These are phyloP conservation scores for Rhagoletis zephyria DNA, from an alignment of 1,140 invertebrate species.

Conservation along the genomic window DNA sequence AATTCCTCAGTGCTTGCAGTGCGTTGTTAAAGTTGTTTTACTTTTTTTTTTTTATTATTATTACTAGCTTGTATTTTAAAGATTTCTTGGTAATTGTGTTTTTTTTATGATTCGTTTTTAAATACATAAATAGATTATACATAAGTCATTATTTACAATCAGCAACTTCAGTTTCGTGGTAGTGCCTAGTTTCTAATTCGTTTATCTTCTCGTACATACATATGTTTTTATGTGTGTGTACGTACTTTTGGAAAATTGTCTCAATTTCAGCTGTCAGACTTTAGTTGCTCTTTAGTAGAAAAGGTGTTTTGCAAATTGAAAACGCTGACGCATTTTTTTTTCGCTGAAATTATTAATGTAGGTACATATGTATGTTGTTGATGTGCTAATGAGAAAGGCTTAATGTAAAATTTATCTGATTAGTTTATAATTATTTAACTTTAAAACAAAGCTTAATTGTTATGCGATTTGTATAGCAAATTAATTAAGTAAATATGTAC, in stretches of 20 bases:
- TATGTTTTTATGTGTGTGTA: not conserved
- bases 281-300: conserved; percentile 43
- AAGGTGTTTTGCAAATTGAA: conserved; percentile 8
- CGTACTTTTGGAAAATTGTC: conserved; percentile 19
- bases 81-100: conserved; percentile 28
- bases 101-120: conserved; percentile 64
- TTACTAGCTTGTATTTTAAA: conserved; percentile 18
- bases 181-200: conserved; percentile 26
- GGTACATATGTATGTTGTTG: no score
- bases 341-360: not conserved
- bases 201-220: not conserved
- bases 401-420: no score
- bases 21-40: conserved; percentile 59
- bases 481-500: no score
- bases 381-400: no score
- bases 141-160: conserved; percentile 3
- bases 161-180: not conserved
- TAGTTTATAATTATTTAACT: no score
- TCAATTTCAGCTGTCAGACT: conserved; percentile 43
- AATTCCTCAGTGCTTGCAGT: conserved; percentile 74
- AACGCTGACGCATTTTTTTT: not conserved
- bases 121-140: conserved; percentile 59
- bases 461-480: no score
- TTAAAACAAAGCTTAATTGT: no score
- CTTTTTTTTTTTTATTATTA: conserved; percentile 28